Conservation (phyloP, 2,113 vertebrate genomes). For the Corythoichthys intestinalis region DNA sequence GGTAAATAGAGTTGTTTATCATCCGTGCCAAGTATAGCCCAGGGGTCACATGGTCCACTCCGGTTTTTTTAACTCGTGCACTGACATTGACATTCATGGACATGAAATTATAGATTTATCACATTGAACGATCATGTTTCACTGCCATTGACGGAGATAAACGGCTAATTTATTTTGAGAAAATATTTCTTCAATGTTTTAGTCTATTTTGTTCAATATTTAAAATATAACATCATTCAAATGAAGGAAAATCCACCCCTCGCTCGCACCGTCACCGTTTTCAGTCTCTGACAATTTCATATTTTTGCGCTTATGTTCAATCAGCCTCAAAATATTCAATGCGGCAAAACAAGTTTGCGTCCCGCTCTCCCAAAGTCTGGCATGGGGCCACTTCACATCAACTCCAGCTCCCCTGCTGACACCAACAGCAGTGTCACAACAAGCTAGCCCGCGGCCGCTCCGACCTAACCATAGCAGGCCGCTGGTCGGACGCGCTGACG, state of each 20-base stretch:
- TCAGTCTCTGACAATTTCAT: neutral
- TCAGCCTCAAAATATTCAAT: conserved; percentile 17
- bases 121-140: too few relatives aligned
- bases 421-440: conserved; percentile 59
- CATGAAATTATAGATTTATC: too few relatives aligned
- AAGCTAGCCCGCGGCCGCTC: conserved; percentile 42
- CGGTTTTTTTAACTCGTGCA: neutral
- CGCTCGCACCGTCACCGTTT: neutral
- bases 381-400: conserved; percentile 29
- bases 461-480: conserved; percentile 68
- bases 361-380: conserved; percentile 12
- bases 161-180: too few relatives aligned
- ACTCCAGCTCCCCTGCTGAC: conserved; percentile 55
- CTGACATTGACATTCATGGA: neutral
- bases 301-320: conserved; percentile 5
- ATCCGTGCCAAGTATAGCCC: conserved; percentile 10
- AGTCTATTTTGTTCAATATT: too few relatives aligned
- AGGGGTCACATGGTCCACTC: neutral
- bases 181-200: too few relatives aligned
- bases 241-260: too few relatives aligned
- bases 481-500: conserved; percentile 58
- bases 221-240: too few relatives aligned
- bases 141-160: too few relatives aligned
- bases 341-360: conserved; percentile 15
- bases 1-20: conserved; percentile 64